Evolutionary conservation across 2,888 invertebrate species (phyloP).

Genomic region (Idaea dimidiata): DNA sequence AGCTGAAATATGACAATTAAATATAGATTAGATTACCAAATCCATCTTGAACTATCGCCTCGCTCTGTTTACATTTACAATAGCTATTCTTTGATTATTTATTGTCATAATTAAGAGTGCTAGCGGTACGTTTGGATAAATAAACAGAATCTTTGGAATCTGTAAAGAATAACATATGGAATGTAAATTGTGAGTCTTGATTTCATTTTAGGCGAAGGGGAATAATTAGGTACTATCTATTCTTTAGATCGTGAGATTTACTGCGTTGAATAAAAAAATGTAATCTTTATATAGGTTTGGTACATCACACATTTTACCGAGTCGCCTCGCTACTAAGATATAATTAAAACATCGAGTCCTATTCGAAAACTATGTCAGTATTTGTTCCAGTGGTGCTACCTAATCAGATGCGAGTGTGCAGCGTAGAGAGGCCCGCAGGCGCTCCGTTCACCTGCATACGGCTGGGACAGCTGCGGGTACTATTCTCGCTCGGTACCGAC

Average conservation of each 20-base stretch:
- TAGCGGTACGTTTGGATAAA: constrained; percentile 4
- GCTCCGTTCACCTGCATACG: constrained; percentile 84
- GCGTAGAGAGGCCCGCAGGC: constrained; percentile 84
- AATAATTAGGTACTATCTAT: too few species aligned
- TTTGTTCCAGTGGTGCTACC: constrained; percentile 41
- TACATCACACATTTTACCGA: too few species aligned
- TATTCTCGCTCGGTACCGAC: constrained; percentile 52
- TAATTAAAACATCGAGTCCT: too few species aligned
- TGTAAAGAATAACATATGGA: constrained; percentile 1
- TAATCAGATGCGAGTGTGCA: constrained; percentile 77
- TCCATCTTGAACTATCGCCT: not conserved
- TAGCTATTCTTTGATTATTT: not conserved
- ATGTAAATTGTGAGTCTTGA: constrained; percentile 8
- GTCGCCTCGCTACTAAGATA: too few species aligned
- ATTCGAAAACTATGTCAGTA: too few species aligned
- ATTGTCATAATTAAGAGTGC: not conserved
- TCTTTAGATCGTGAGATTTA: too few species aligned
- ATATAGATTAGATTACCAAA: not conserved
- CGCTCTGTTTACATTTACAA: not conserved
- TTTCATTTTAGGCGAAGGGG: too few species aligned
- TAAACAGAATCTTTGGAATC: not conserved
- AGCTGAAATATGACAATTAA: not conserved
- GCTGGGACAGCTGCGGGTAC: constrained; percentile 75
- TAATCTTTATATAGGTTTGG: too few species aligned
- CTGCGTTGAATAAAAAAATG: too few species aligned